phyloP scores from a whole-genome alignment of 2,113 vertebrate species.

The Bos taurus region DNA sequence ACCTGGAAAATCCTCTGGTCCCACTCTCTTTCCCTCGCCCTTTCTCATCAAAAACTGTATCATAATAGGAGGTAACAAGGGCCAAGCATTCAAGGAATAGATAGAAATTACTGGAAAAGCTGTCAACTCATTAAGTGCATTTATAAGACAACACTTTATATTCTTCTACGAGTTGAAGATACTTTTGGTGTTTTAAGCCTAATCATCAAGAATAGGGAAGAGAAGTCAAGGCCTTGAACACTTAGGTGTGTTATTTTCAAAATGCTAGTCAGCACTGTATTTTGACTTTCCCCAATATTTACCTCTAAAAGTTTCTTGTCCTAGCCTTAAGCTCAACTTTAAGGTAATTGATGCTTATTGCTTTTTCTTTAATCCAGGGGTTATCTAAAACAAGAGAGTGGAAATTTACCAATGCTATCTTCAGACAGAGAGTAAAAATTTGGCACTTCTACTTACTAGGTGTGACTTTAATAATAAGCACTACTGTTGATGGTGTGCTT shows the following conservation, averaged over 20 bases:
- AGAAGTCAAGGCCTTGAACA: neutral
- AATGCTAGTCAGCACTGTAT: neutral
- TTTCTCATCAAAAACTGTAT: neutral
- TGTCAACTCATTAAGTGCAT: neutral
- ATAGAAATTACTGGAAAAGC: neutral
- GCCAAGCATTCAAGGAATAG: neutral
- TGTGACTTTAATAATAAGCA: neutral
- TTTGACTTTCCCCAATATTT: neutral
- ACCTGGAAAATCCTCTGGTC: neutral
- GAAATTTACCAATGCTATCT: neutral
- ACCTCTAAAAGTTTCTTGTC: neutral
- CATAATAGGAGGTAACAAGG: neutral
- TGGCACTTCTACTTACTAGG: neutral
- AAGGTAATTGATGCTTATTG: neutral
- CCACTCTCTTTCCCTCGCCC: neutral
- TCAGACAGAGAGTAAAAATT: neutral
- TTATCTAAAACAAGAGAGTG: conserved; percentile 12
- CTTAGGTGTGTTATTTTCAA: neutral
- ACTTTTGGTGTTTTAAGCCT: neutral
- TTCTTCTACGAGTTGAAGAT: neutral
- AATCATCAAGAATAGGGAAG: neutral
- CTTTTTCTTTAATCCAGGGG: neutral
- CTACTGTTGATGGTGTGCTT: neutral
- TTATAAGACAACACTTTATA: neutral
- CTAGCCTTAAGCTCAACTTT: neutral